phyloP scores from a whole-genome alignment of 2,888 invertebrate species.

The Nymphalis polychloros region DNA sequence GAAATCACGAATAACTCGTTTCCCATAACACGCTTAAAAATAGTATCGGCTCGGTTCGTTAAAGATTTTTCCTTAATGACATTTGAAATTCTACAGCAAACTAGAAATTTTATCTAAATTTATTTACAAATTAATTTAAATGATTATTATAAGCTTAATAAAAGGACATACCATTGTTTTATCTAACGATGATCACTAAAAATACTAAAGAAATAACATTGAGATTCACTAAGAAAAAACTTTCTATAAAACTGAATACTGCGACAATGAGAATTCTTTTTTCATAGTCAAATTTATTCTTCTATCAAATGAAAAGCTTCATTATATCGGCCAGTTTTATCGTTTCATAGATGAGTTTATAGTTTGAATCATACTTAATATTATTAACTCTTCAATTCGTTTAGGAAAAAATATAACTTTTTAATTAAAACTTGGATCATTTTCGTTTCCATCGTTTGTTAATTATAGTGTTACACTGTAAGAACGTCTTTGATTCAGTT shows the following conservation, averaged over 20 bases:
- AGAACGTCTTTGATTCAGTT: slow-evolving; percentile 21
- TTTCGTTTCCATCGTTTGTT: slow-evolving; percentile 6
- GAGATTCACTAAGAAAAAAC: slow-evolving; percentile 20
- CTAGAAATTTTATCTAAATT: no score
- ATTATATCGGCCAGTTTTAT: slow-evolving; percentile 17
- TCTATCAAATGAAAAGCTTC: slow-evolving; percentile 23
- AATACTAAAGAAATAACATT: slow-evolving; percentile 24
- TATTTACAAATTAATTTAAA: neutral
- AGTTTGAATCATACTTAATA: no score
- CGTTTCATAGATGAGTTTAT: no score
- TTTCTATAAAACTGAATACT: slow-evolving; percentile 15
- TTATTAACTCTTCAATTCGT: no score
- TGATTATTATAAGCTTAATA: neutral
- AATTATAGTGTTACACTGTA: neutral
- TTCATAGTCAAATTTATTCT: slow-evolving; percentile 22
- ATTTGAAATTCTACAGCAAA: no score
- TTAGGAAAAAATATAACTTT: neutral
- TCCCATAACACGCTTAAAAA: no score
- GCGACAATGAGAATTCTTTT: slow-evolving; percentile 28
- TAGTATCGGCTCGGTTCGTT: no score
- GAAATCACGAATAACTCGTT: no score
- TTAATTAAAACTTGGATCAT: slow-evolving; percentile 17
- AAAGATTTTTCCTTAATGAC: no score
- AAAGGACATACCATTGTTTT: slow-evolving; percentile 20
- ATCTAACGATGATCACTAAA: neutral